These are phyloP conservation scores for Hymenopus coronatus DNA, from an alignment of 2,888 invertebrate genomes.

Conservation along the genomic window DNA sequence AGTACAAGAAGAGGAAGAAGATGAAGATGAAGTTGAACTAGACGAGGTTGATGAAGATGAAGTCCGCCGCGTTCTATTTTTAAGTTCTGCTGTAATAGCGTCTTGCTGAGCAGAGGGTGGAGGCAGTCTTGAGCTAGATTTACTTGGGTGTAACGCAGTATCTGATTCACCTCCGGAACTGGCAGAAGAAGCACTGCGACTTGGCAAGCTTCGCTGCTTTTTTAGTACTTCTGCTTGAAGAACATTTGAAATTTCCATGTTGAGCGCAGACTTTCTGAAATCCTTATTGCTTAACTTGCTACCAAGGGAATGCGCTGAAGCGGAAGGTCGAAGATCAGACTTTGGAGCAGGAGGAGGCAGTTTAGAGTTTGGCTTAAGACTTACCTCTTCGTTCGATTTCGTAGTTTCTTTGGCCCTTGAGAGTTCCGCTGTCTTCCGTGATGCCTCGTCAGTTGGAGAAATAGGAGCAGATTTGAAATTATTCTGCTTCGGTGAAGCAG, in stretches of 20 bases:
- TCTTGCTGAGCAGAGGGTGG: neutral
- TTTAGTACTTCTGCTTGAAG: constrained; percentile 44
- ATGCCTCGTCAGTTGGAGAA: constrained; percentile 24
- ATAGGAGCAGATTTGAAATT: neutral
- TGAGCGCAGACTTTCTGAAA: constrained; percentile 69
- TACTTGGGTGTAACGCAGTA: neutral
- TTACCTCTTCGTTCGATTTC: constrained; percentile 25
- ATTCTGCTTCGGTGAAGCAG: neutral
- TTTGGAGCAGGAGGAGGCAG: constrained; percentile 53
- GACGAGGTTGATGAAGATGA: constrained; percentile 37
- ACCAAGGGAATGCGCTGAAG: constrained; percentile 23
- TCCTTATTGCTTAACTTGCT: constrained; percentile 60
- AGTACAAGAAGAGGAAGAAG: constrained; percentile 40
- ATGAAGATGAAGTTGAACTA: constrained; percentile 37
- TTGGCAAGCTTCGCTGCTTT: constrained; percentile 41
- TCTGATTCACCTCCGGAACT: constrained; percentile 22
- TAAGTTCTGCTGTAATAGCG: neutral
- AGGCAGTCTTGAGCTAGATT: neutral
- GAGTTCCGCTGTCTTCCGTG: constrained; percentile 18
- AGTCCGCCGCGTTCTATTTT: neutral
- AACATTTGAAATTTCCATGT: constrained; percentile 54
- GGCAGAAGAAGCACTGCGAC: neutral
- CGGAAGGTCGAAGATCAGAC: constrained; percentile 40
- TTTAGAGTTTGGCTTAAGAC: neutral
- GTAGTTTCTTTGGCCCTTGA: constrained; percentile 23